These are phyloP conservation scores for Diceros bicornis DNA, from an alignment of 2,797 vertebrate species.

Conservation along the genomic window DNA sequence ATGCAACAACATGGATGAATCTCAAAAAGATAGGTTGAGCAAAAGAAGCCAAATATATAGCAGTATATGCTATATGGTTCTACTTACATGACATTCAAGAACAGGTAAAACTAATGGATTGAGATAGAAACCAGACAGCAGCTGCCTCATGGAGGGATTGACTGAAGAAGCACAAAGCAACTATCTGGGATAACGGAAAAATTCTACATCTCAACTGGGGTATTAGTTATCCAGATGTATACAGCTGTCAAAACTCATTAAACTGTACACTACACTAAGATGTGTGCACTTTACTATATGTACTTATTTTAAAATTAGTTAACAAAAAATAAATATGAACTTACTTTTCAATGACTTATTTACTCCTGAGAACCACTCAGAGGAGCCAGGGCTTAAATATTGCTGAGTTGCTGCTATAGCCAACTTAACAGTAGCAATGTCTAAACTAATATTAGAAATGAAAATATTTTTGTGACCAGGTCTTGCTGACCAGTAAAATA, in stretches of 20 bases:
- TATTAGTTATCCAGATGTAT: background rate
- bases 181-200: background rate
- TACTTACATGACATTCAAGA: background rate
- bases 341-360: constrained; percentile 14
- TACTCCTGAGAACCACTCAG: background rate
- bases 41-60: background rate
- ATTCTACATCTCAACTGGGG: background rate
- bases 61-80: background rate
- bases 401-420: background rate
- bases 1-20: background rate
- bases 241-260: background rate
- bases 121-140: background rate
- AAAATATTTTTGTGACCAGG: constrained; percentile 62
- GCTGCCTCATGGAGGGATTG: background rate
- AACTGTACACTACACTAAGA: background rate
- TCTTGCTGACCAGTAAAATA: constrained; percentile 18
- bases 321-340: constrained; percentile 17
- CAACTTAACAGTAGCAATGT: constrained; percentile 33
- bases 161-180: background rate
- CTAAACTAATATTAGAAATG: constrained; percentile 45
- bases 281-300: background rate
- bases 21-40: background rate
- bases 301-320: background rate
- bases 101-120: background rate
- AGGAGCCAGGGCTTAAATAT: background rate